These are phyloP conservation scores for Solea solea DNA, from an alignment of 2,113 vertebrate genomes.

Conservation along the genomic window DNA sequence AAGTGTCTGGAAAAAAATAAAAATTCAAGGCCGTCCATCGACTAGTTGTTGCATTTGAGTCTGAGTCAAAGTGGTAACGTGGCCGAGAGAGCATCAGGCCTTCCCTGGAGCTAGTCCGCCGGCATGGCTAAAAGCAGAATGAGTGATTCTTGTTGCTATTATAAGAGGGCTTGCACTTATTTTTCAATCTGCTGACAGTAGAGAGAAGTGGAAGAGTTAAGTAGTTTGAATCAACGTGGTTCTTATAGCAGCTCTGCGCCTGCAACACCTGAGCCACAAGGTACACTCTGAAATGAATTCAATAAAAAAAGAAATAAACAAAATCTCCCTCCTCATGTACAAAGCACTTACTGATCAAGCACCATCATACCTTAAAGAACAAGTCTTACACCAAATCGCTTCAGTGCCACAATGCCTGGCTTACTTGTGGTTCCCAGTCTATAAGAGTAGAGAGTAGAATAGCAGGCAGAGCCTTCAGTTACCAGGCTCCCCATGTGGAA, in stretches of 20 bases:
- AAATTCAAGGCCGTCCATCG: no score
- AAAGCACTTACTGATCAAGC: no score
- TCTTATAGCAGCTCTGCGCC: conserved; percentile 4
- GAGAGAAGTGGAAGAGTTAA: conserved; percentile 4
- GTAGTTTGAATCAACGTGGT: conserved; percentile 20
- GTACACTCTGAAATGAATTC: conserved; percentile 37
- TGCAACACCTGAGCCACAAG: conserved; percentile 22
- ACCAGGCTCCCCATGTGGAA: no score
- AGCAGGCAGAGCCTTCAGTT: no score
- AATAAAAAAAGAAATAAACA: no score
- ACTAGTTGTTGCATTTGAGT: not conserved
- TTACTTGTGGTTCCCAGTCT: no score
- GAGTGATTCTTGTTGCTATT: not conserved
- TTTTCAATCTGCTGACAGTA: conserved; percentile 20
- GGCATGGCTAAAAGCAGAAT: conserved; percentile 3
- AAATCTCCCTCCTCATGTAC: no score
- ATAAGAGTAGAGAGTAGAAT: no score
- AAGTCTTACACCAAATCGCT: no score
- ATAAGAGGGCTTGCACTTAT: conserved; percentile 1
- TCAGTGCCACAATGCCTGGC: no score
- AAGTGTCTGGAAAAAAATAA: no score
- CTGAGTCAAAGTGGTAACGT: not conserved
- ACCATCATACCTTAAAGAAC: no score
- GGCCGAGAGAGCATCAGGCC: not conserved
- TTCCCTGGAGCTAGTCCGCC: not conserved